These are phyloP conservation scores for Chiroxiphia lanceolata DNA, from an alignment of 2,797 vertebrate genomes.

Conservation along the genomic window DNA sequence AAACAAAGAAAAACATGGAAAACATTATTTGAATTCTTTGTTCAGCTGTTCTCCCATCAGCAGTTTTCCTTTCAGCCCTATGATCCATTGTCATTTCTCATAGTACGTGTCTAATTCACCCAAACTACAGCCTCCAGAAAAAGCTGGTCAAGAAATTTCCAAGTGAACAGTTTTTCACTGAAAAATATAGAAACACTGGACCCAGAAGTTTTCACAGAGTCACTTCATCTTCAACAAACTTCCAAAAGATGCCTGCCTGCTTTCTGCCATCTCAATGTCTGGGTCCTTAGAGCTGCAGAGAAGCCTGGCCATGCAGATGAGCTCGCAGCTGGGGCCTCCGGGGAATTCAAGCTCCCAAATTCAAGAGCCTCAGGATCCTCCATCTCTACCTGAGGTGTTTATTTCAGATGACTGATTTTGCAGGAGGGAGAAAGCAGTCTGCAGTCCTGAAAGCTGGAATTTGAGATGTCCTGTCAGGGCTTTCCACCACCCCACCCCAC, in stretches of 20 bases:
- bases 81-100: not conserved
- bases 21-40: not conserved
- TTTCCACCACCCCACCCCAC: not conserved
- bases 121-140: not conserved
- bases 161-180: not conserved
- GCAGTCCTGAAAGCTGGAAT: not conserved
- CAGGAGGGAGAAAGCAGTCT: not conserved
- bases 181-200: not conserved
- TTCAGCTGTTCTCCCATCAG: not conserved
- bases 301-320: not conserved
- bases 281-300: not conserved
- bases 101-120: not conserved
- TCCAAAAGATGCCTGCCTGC: not conserved
- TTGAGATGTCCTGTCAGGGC: not conserved
- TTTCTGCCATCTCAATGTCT: not conserved
- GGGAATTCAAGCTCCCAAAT: not conserved
- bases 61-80: not conserved
- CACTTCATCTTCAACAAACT: not conserved
- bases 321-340: not conserved
- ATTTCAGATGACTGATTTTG: not conserved
- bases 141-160: not conserved
- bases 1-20: rapidly evolving
- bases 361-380: not conserved
- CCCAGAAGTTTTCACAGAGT: not conserved
- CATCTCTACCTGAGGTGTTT: not conserved